These are phyloP conservation scores for Deroptyus accipitrinus DNA, from an alignment of 2,113 vertebrate genomes.

Conservation along the genomic window DNA sequence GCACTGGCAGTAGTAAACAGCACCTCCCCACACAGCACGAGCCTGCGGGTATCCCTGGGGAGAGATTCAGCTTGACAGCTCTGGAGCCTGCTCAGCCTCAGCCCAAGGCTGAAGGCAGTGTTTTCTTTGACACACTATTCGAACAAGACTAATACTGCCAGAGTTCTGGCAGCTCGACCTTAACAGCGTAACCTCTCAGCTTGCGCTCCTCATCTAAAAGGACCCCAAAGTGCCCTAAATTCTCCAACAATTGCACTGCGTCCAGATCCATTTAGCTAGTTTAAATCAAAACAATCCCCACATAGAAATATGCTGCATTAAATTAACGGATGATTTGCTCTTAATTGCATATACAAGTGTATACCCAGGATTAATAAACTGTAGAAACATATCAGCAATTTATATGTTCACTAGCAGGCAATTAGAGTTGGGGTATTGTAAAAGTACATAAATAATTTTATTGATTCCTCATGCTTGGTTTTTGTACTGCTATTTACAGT, in stretches of 20 bases:
- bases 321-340: not conserved
- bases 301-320: not conserved
- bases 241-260: not conserved
- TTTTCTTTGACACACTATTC: not conserved
- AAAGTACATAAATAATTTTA: not conserved
- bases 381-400: not conserved
- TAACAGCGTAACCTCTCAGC: constrained; percentile 19
- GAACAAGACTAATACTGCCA: not conserved
- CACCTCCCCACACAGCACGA: not conserved
- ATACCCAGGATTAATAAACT: not conserved
- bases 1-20: not conserved
- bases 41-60: not conserved
- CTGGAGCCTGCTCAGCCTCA: constrained; percentile 46
- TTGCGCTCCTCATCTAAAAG: constrained; percentile 2
- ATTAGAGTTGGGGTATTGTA: not conserved
- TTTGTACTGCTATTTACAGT: not conserved
- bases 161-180: constrained; percentile 16
- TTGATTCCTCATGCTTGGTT: not conserved
- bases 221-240: constrained; percentile 37
- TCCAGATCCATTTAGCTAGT: not conserved
- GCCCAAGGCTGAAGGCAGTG: not conserved
- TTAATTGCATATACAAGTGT: not conserved
- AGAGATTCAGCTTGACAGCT: not conserved
- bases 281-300: constrained; percentile 14
- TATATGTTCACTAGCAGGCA: not conserved